Evolutionary conservation across 2,797 vertebrate species (phyloP), one percentile per base, ranked within the genome.

Genomic region (Gobionotothen gibberifrons): DNA sequence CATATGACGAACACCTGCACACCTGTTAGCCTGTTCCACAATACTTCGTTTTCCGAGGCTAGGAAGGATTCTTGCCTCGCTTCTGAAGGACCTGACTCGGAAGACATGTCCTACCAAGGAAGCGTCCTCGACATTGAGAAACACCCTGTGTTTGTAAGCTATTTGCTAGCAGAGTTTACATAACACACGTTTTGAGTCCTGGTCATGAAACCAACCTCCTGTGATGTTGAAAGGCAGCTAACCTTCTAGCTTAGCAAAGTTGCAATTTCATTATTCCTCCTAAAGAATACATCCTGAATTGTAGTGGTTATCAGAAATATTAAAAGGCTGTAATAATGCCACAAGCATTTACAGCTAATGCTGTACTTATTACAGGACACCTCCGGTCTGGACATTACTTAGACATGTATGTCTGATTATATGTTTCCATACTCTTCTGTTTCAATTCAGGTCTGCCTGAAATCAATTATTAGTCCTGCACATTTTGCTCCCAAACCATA

Each of bases 121-220:
- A 26, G 26, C 26, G 4, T 4, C 26, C 4, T 26, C 26, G 26
- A 26, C 26, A 26, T 26, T 26, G 26, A 26, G 3, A 26, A 26
- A 26, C 26, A 26, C 26, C 26, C 26, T 26, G 26, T 26, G 26
- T 26, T 26, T 26, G 26, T 26, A 26, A 26, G 26, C 49, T 55
- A 52, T 61, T 54, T 58, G 26, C 15, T 36, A 39, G 21, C 39
- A 52, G 15, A 65, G 56, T 56, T 73, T 72, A 39, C 54, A 58
- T 70, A 67, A 72, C 40, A 74, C 15, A 9, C 9, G 29, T 58
- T 42, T 58, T 49, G n/a, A 68, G 32, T 71, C n/a, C 0, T 21
- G 8, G 26, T 6, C 55, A 47, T 76, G 32, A 65, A 43, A 54
- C 14, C 10, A 47, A 49, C 51, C 16, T 21, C 11, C 11, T 13